Evolutionary conservation across 2,113 vertebrate species (phyloP), one percentile per base, ranked within the genome.

Genomic region (Pseudonaja textilis): DNA sequence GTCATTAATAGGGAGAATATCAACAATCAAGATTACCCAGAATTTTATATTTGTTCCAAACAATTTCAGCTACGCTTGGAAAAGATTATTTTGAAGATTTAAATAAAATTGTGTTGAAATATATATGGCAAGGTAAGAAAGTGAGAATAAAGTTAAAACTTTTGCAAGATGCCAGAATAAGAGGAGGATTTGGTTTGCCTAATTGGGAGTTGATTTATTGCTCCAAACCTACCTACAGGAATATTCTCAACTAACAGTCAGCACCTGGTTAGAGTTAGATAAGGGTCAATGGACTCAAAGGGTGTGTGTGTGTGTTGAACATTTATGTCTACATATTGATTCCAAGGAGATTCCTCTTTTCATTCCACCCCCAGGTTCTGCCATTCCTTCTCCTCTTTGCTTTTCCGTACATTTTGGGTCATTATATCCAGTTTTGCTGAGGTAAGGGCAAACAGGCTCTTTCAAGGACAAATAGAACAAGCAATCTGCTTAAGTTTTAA

Each of bases 251-350:
- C 61, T 64, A 64, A 64, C 26, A 64, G 61, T 29, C 61, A 64
- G 26, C 4, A 64, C 29, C 61, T 64, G 61, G 4, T 64, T 64
- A 64, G 11, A 64, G 11, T 64, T 64, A 64, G 1, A 14, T n/a
- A 64, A 64, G 61, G 61, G 61, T 64, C 11, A 64, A 64, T 64
- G 26, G 11, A 10, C 29, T n/a, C 61, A 64, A n/a, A 50, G 47
- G 61, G 61, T 26, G 11, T 6, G 56, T 4, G 1, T 3, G 0
- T 1, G 26, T 4, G 4, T 64, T 14, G 0, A 1, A 14, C 29
- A 14, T n/a, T 64, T 64, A 64, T n/a, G 10, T 64, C 4, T 64
- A 64, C 26, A 4, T n/a, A n/a, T 29, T 11, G 4, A n/a, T 64
- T n/a, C 29, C 29, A 64, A 3, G 29, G 11, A 5, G 26, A n/a